phyloP scores from a whole-genome alignment of 92 coral and sea anemone genomes.

The Meandrina meandrites region DNA sequence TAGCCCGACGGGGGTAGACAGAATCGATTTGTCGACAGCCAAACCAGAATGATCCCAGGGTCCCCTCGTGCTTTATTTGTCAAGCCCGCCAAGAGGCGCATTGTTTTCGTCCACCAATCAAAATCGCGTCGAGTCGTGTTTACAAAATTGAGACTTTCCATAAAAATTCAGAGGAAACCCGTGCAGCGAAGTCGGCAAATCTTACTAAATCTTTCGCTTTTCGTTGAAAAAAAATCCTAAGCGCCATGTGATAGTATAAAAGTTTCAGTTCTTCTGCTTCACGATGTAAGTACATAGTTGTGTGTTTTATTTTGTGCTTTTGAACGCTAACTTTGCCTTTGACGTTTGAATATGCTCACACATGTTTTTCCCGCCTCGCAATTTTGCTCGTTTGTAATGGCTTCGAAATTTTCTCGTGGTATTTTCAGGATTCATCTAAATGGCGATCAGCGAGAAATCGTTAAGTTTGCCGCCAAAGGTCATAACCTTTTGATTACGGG shows the following conservation, averaged over 20 bases:
- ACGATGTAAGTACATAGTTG: constrained; percentile 4
- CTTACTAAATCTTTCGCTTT: neutral
- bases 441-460: constrained; percentile 17
- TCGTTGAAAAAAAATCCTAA: neutral
- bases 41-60: too few species aligned
- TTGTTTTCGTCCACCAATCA: too few species aligned
- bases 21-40: too few species aligned
- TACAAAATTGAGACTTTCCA: too few species aligned
- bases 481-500: constrained; percentile 46
- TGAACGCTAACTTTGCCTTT: neutral
- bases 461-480: constrained; percentile 29
- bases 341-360: neutral
- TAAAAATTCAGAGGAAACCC: constrained; percentile 14
- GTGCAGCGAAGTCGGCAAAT: neutral
- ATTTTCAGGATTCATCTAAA: constrained; percentile 2
- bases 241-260: constrained; percentile 7
- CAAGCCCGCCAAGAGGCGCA: too few species aligned
- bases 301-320: constrained; percentile 13
- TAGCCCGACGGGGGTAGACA: too few species aligned
- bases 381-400: neutral
- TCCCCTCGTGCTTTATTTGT: too few species aligned
- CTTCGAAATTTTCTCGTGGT: neutral
- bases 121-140: too few species aligned
- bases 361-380: too few species aligned
- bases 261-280: neutral